Evolutionary conservation across 1,140 invertebrate genomes (phyloP).

Genomic region (Augochlora pura): DNA sequence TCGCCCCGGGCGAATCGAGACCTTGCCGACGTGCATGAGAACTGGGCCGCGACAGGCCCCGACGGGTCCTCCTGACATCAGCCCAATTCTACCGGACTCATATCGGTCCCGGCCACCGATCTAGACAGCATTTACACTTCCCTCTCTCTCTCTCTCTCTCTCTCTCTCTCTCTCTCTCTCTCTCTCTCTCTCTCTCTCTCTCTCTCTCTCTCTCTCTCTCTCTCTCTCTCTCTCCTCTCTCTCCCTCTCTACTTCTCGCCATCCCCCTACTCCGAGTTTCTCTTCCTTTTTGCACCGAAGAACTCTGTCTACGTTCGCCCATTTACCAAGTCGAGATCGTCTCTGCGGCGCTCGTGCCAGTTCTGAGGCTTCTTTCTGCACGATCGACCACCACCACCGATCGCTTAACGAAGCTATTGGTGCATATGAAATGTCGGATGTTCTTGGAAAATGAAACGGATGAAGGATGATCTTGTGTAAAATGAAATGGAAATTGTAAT

Average conservation of each 20-base stretch:
- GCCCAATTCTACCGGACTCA: constrained; percentile 27
- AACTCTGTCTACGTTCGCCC: not conserved
- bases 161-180: constrained; percentile 9
- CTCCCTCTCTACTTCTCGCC: not conserved
- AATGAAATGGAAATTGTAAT: no score
- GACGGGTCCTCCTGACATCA: constrained; percentile 38
- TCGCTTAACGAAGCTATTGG: no score
- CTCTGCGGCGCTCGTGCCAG: no score
- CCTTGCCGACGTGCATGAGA: constrained; percentile 77
- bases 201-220: constrained; percentile 10
- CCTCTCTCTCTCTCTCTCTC: constrained; percentile 10
- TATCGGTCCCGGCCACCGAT: constrained; percentile 37
- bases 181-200: constrained; percentile 2
- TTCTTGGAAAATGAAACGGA: no score
- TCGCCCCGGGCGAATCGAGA: constrained; percentile 72
- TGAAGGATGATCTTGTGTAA: no score
- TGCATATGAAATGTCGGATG: no score
- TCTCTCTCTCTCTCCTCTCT: constrained; percentile 2
- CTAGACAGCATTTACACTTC: constrained; percentile 49
- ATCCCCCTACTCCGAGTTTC: not conserved
- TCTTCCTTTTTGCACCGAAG: not conserved
- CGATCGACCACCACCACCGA: no score
- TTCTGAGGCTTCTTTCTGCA: no score
- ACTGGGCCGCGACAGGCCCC: constrained; percentile 73
- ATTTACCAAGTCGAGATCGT: not conserved